Evolutionary conservation across 92 coral and sea anemone species (phyloP), one percentile per base, ranked within the genome.

Genomic region (Zoanthus sociatus): DNA sequence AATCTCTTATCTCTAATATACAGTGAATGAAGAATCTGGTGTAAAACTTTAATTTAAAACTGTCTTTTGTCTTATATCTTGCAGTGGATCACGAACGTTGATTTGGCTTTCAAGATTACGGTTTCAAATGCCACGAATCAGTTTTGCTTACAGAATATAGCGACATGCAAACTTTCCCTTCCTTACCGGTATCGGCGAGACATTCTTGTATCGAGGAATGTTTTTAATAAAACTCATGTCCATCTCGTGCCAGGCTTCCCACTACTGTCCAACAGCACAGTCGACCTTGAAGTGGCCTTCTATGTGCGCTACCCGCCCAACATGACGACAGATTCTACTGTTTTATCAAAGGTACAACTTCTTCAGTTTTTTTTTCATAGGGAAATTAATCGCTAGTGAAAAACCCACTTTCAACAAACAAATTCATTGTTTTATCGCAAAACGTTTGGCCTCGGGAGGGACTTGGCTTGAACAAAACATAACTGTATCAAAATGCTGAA

Each of bases 191-290:
- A 53, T 51, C 85, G 64, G 11, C 73, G 85, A 46, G 75, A 81
- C 1, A 66, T 45, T 68, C n/a, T 16, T 18, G 26, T 61, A 67
- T 46, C 76, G 14, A 74, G 30, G 61, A 31, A 12, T 26, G 63
- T 67, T 70, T 81, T 81, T 63, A 67, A 66, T 66, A 55, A 46
- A 21, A 46, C 75, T n/a, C 85, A 46, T 14, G 75, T 81, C 1
- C 85, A 81, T 67, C 75, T 81, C 47, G 85, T 45, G 31, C 85
- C 85, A 47, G 85, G 85, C 60, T 81, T 64, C 75, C 85, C 85
- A 20, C 13, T 74, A 44, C 85, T 33, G 18, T 66, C 73, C 74
- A 68, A 81, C 13, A n/a, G 47, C 48, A 21, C 85, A 20, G 16
- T 47, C 5, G 85, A 81, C 26, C 85, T 81, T 20, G 13, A 18